Conservation (phyloP, 92 coral and sea anemone genomes). For the Galaxea fascicularis region DNA sequence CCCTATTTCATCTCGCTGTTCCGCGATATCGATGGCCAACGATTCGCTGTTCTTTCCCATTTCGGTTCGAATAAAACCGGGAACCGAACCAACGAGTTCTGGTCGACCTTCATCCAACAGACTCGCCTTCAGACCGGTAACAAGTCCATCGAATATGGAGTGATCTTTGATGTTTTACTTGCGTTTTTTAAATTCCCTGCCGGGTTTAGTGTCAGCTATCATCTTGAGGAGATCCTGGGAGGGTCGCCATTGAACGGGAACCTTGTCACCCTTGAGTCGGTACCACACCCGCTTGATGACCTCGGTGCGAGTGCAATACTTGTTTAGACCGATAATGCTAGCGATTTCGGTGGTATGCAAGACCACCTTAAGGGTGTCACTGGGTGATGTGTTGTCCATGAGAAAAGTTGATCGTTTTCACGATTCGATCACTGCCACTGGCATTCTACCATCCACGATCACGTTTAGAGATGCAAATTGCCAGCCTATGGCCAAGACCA, state of each 20-base stretch:
- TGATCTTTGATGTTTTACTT: background rate
- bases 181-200: background rate
- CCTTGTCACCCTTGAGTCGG: background rate
- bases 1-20: background rate
- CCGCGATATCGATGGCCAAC: conserved; percentile 1
- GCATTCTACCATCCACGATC: background rate
- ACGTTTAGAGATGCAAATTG: conserved; percentile 12
- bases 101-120: background rate
- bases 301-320: conserved; percentile 7
- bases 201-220: background rate
- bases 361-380: background rate
- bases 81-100: background rate
- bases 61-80: background rate
- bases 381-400: no score
- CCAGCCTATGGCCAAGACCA: conserved; percentile 29
- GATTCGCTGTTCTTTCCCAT: conserved; percentile 24
- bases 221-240: background rate
- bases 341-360: conserved; percentile 18
- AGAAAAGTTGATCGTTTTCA: background rate
- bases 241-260: conserved; percentile 5
- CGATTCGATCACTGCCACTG: background rate
- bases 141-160: background rate
- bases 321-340: conserved; percentile 2
- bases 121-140: background rate
- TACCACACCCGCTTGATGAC: conserved; percentile 14